A percentile compares a stretch with the other conserved stretches of the same genome.
These are phyloP conservation scores for Antennarius striatus DNA, from an alignment of 2,113 vertebrate genomes.

Conservation along the genomic window DNA sequence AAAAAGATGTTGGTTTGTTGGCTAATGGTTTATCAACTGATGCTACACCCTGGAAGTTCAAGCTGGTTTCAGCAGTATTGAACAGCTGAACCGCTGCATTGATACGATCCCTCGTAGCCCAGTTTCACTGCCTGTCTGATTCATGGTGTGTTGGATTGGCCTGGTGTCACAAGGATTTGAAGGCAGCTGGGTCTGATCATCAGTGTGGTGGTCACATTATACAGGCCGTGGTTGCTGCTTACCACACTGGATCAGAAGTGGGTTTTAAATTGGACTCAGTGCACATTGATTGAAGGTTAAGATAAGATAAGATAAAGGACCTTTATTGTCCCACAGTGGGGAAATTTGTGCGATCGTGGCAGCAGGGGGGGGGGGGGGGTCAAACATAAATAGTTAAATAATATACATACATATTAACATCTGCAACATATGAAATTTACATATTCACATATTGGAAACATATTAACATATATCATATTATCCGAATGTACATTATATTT, in stretches of 20 bases:
- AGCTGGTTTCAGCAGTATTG: background rate
- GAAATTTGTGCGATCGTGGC: too few species aligned
- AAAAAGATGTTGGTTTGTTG: slow-evolving; percentile 7
- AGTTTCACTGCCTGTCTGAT: slow-evolving; percentile 37
- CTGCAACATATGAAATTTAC: too few species aligned
- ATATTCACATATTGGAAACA: too few species aligned
- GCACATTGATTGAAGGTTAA: slow-evolving; percentile 10
- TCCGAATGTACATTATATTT: too few species aligned
- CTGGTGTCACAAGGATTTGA: slow-evolving; percentile 50
- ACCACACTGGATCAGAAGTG: slow-evolving; percentile 35
- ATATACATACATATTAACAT: too few species aligned
- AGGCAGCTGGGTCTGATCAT: slow-evolving; percentile 43
- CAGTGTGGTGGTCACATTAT: slow-evolving; percentile 36
- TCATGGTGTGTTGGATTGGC: slow-evolving; percentile 46
- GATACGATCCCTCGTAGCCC: slow-evolving; percentile 5
- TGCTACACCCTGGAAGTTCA: background rate
- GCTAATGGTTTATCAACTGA: slow-evolving; percentile 15
- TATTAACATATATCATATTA: too few species aligned
- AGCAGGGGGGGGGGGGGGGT: too few species aligned
- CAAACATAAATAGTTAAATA: too few species aligned
- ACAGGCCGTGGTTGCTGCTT: slow-evolving; percentile 35
- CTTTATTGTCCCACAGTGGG: too few species aligned
- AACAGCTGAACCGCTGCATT: background rate
- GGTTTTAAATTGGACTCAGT: slow-evolving; percentile 16
- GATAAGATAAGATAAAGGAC: too few species aligned